Percentiles rank a stretch among this genome's conserved stretches.
Evolutionary conservation across 1,140 invertebrate genomes (phyloP).

Genomic region (Sarcophaga peregrina): DNA sequence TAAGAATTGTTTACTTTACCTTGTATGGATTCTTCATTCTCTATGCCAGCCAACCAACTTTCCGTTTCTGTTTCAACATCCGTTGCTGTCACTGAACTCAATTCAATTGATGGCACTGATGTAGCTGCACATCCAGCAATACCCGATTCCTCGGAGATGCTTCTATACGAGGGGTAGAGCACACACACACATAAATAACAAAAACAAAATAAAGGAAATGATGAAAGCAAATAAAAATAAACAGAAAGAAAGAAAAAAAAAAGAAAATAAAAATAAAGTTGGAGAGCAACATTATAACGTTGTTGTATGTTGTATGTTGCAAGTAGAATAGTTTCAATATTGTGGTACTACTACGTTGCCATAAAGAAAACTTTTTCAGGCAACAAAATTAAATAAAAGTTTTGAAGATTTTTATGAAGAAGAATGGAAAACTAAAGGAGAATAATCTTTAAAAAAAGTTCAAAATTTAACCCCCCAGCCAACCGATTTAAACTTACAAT

Average conservation of each 20-base stretch:
- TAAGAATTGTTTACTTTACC: slow-evolving; percentile 24
- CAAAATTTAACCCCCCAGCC: no score
- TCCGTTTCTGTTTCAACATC: slow-evolving; percentile 40
- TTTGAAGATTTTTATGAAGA: no score
- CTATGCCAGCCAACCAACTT: slow-evolving; percentile 43
- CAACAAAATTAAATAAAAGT: no score
- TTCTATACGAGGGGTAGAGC: slow-evolving; percentile 47
- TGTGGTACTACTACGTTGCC: no score
- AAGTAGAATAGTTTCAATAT: no score
- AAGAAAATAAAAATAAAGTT: no score
- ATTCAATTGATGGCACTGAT: slow-evolving; percentile 52
- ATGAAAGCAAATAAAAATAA: slow-evolving; percentile 42
- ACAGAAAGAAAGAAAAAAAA: slow-evolving; percentile 48
- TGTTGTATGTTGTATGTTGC: no score
- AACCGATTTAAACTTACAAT: slow-evolving; percentile 50
- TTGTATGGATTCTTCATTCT: slow-evolving; percentile 43
- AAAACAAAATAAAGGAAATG: neutral
- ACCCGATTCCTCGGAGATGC: slow-evolving; percentile 59
- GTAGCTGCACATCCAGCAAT: slow-evolving; percentile 48
- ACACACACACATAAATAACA: neutral
- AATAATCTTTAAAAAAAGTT: no score
- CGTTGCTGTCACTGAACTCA: slow-evolving; percentile 47
- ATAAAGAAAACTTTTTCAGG: no score
- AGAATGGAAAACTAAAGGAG: no score
- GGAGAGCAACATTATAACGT: no score